Evolutionary conservation across 92 coral and sea anemone genomes (phyloP).

Genomic region (Epizoanthus stellaris): DNA sequence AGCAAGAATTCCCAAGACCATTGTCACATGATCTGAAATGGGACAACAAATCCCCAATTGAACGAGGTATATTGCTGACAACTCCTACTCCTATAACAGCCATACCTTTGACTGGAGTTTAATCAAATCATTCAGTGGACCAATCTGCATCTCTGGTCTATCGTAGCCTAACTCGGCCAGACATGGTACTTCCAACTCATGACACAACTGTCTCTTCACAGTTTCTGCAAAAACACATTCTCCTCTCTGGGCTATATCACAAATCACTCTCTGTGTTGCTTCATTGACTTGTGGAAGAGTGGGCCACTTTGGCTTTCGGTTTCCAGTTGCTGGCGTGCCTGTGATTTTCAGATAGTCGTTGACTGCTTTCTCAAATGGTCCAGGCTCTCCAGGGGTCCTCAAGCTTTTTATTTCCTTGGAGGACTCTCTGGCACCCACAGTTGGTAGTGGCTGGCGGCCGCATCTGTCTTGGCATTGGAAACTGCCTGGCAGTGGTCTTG

Average conservation of each 20-base stretch:
- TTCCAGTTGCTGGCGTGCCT: neutral
- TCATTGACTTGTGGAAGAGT: constrained; percentile 56
- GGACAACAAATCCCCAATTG: too few relatives aligned
- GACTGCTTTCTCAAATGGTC: constrained; percentile 64
- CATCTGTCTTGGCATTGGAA: too few relatives aligned
- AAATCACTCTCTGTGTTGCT: constrained; percentile 58
- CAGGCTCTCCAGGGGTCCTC: constrained; percentile 37
- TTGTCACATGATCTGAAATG: too few relatives aligned
- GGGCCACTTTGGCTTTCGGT: constrained; percentile 6
- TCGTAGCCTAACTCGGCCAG: constrained; percentile 56
- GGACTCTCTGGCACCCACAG: neutral
- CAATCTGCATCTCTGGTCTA: constrained; percentile 68
- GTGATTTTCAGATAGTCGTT: constrained; percentile 18
- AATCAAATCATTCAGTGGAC: constrained; percentile 72
- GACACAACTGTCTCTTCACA: constrained; percentile 69
- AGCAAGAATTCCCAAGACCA: too few relatives aligned
- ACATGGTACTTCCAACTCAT: constrained; percentile 55
- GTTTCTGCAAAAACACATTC: constrained; percentile 72
- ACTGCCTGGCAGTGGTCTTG: neutral
- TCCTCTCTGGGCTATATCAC: constrained; percentile 63
- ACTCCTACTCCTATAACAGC: too few relatives aligned
- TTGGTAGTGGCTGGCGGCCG: neutral
- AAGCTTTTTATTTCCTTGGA: constrained; percentile 4
- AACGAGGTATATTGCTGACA: too few relatives aligned
- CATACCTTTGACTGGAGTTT: constrained; percentile 78